Conservation (phyloP, 2,888 invertebrate genomes). For the Pseudococcus longispinus region DNA sequence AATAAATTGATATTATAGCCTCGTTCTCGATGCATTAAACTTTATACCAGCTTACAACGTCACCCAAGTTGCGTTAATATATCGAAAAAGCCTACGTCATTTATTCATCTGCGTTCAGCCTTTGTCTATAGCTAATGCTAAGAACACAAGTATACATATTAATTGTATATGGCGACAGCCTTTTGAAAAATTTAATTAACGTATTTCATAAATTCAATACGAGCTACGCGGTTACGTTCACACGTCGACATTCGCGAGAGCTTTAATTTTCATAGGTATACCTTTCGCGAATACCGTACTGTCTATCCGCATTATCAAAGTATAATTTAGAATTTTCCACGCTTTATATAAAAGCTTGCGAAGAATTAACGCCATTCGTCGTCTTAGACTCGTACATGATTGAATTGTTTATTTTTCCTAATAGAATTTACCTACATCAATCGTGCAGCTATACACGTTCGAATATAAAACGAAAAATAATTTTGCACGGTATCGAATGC, state of each 20-base stretch:
- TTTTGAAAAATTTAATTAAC: conserved; percentile 13
- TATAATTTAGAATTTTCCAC: conserved; percentile 3
- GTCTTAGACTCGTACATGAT: neutral
- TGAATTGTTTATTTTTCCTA: neutral
- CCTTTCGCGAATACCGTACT: neutral
- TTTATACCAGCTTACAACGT: no score
- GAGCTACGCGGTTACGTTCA: neutral
- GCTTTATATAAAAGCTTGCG: neutral
- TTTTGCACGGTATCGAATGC: neutral
- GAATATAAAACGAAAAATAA: neutral
- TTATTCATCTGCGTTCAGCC: neutral
- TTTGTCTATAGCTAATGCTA: neutral
- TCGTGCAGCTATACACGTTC: neutral
- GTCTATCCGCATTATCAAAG: neutral
- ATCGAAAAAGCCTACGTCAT: neutral
- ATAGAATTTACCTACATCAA: conserved; percentile 9
- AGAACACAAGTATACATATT: neutral
- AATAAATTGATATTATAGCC: neutral
- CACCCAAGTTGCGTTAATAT: no score
- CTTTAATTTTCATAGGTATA: neutral
- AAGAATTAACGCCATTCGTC: neutral
- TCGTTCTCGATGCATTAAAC: neutral
- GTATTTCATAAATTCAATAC: neutral
- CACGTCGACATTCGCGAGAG: neutral
- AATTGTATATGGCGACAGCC: neutral